A percentile compares a stretch with the other conserved stretches of the same genome.
phyloP scores from a whole-genome alignment of 2,797 vertebrate species.

The Liparis tanakae region DNA sequence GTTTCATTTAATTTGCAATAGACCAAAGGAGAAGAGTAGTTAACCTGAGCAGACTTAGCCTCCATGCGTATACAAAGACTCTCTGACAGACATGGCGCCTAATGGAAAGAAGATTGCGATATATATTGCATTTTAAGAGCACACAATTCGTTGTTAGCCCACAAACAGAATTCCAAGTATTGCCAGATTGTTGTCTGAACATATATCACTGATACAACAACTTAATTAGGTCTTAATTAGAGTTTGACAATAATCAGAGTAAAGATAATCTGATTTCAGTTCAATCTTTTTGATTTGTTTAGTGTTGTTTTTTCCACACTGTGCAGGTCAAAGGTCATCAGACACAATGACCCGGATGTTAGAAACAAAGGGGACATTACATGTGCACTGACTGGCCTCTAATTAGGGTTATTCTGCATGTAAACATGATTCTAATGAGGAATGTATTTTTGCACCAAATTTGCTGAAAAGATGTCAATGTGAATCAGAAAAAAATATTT shows the following conservation, averaged over 20 bases:
- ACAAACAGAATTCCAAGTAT: neutral
- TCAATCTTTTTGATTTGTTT: slow-evolving; percentile 1
- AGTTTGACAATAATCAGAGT: slow-evolving; percentile 3
- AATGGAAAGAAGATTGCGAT: neutral
- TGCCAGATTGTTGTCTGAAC: neutral
- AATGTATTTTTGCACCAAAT: neutral
- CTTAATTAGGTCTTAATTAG: neutral
- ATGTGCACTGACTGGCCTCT: neutral
- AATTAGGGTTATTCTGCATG: neutral
- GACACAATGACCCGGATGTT: neutral
- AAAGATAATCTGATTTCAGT: neutral
- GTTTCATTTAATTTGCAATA: slow-evolving; percentile 17
- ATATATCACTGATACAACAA: neutral
- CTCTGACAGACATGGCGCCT: neutral
- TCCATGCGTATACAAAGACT: neutral
- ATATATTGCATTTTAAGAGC: neutral
- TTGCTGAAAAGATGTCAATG: neutral
- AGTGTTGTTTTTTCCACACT: neutral
- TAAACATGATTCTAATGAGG: neutral
- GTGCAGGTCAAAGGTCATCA: slow-evolving; percentile 6
- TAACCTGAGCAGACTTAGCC: neutral
- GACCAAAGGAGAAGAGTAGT: neutral
- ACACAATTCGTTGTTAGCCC: neutral
- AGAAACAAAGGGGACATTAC: neutral
- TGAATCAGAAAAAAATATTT: neutral